Conservation (phyloP, 2,888 invertebrate genomes). For the Dasypogon diadema region DNA sequence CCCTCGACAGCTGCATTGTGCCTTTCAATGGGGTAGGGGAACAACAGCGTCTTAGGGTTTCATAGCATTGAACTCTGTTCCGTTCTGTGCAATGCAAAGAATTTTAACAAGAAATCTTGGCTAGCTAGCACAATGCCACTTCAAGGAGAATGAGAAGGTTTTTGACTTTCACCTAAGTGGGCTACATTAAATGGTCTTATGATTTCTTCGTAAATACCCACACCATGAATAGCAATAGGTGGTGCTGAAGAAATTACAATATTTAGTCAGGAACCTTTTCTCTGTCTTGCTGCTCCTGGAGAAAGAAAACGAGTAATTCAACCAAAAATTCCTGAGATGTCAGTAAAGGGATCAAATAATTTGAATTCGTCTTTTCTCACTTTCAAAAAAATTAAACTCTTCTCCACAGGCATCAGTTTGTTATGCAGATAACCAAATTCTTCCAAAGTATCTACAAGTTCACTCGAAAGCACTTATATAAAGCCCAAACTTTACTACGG, state of each 20-base stretch:
- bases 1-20: slow-evolving; percentile 22
- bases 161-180: neutral
- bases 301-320: no score
- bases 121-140: slow-evolving; percentile 1
- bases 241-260: slow-evolving; percentile 3
- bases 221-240: slow-evolving; percentile 21
- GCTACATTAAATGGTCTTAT: slow-evolving; percentile 32
- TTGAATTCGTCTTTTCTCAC: no score
- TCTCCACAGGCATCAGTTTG: no score
- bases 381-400: no score
- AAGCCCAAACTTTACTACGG: no score
- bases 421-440: no score
- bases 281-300: neutral
- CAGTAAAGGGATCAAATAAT: no score
- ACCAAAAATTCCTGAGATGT: no score
- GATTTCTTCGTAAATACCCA: slow-evolving; percentile 1
- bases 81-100: slow-evolving; percentile 22
- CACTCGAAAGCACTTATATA: no score
- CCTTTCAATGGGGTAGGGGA: slow-evolving; percentile 13
- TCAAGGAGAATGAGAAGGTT: neutral
- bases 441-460: no score
- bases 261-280: slow-evolving; percentile 12
- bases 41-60: slow-evolving; percentile 18
- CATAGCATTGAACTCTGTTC: slow-evolving; percentile 28
- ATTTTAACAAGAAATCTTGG: slow-evolving; percentile 18